Conservation (phyloP, 2,113 vertebrate species). For the Hyla sarda region DNA sequence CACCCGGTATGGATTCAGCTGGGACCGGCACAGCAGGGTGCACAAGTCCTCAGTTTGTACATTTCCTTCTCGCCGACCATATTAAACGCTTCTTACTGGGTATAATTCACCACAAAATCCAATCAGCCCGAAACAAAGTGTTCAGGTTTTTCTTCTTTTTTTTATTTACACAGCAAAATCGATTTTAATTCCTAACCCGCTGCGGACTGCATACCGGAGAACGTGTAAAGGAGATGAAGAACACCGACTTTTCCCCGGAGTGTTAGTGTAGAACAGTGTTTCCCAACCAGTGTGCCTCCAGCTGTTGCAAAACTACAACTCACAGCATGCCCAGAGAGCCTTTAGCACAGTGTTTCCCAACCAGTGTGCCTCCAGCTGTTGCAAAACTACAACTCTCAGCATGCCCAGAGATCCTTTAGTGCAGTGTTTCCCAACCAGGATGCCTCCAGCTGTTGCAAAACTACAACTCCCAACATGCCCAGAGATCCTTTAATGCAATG, state of each 20-base stretch:
- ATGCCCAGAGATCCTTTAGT: too few species aligned
- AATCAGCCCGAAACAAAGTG: not conserved
- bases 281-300: too few species aligned
- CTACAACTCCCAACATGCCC: too few species aligned
- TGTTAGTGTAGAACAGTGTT: too few species aligned
- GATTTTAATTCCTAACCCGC: not conserved
- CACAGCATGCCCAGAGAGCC: too few species aligned
- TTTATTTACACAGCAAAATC: not conserved
- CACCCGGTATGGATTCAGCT: not conserved
- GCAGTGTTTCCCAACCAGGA: too few species aligned
- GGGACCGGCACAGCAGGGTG: not conserved
- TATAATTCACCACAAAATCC: not conserved
- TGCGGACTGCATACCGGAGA: not conserved
- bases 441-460: too few species aligned
- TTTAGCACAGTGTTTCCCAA: too few species aligned
- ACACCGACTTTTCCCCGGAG: not conserved
- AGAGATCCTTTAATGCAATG: too few species aligned
- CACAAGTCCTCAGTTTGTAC: not conserved
- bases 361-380: too few species aligned
- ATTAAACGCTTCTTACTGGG: not conserved
- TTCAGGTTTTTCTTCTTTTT: not conserved
- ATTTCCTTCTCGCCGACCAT: not conserved
- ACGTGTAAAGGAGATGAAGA: not conserved
- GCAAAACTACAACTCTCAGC: too few species aligned
- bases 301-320: too few species aligned